Percentiles rank a stretch among this genome's conserved stretches.
phyloP scores from a whole-genome alignment of 1,140 invertebrate species.

The Ceratina calcarata region DNA sequence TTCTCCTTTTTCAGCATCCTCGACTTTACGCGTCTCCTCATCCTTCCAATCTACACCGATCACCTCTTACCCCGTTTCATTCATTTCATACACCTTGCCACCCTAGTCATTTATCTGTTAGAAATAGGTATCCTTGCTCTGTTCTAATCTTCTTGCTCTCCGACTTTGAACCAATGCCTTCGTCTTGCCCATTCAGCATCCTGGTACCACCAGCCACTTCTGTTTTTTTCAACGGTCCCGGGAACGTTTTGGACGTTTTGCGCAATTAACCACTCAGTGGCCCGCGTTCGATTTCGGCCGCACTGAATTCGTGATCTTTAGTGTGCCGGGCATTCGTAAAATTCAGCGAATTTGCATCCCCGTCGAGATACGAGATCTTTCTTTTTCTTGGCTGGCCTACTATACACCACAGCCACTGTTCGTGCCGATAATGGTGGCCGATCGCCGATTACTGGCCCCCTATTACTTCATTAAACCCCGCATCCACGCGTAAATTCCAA shows the following conservation, averaged over 20 bases:
- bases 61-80: background rate
- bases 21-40: slow-evolving; percentile 19
- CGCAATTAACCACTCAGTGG: slow-evolving; percentile 69
- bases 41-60: background rate
- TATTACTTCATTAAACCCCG: slow-evolving; percentile 60
- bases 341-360: slow-evolving; percentile 66
- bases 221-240: background rate
- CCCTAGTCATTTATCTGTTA: background rate
- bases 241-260: slow-evolving; percentile 60
- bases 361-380: slow-evolving; percentile 62
- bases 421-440: slow-evolving; percentile 49
- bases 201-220: background rate
- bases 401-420: slow-evolving; percentile 26
- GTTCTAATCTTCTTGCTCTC: background rate
- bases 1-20: slow-evolving; percentile 47
- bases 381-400: slow-evolving; percentile 34
- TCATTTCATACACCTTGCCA: background rate
- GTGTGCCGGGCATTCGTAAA: slow-evolving; percentile 60
- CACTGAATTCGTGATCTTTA: slow-evolving; percentile 66
- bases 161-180: background rate
- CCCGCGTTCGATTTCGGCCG: slow-evolving; percentile 47
- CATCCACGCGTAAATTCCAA: slow-evolving; percentile 37
- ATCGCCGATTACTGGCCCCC: slow-evolving; percentile 50
- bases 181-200: background rate
- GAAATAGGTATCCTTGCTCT: too few species aligned